These are phyloP conservation scores for Ianthella basta DNA, from an alignment of 37 sponge, comb jelly and placozoan species.

Conservation along the genomic window DNA sequence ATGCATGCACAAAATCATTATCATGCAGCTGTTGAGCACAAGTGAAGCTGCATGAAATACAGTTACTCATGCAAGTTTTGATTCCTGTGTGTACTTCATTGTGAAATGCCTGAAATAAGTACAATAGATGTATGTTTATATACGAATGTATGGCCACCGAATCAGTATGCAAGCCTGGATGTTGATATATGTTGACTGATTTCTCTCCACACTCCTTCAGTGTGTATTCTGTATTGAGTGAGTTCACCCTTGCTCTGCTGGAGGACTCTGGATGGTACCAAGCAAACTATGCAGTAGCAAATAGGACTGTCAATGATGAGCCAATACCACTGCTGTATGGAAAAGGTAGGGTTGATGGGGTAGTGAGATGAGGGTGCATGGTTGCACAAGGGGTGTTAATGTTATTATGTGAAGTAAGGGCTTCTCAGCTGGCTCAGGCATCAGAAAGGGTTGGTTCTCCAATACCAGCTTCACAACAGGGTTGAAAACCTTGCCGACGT, in stretches of 20 bases:
- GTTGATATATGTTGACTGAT: neutral
- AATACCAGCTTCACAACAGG: too few species aligned
- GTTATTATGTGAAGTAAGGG: neutral
- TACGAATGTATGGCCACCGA: too few species aligned
- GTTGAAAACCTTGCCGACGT: too few species aligned
- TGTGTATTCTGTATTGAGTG: conserved; percentile 32
- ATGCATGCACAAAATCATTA: too few species aligned
- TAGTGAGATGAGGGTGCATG: neutral
- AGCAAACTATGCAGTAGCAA: conserved; percentile 47
- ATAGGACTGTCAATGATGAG: conserved; percentile 8
- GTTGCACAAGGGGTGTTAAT: neutral
- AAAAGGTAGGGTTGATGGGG: neutral
- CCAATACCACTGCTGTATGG: conserved; percentile 26
- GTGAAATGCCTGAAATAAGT: too few species aligned
- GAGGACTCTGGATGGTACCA: conserved; percentile 67
- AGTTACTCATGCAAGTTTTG: too few species aligned
- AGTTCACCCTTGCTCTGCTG: conserved; percentile 43
- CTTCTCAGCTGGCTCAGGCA: too few species aligned
- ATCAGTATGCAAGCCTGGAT: too few species aligned
- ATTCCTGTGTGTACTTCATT: too few species aligned
- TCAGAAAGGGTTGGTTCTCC: neutral
- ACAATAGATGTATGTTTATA: too few species aligned
- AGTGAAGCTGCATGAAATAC: too few species aligned
- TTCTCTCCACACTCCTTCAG: neutral
- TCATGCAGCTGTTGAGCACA: too few species aligned